phyloP scores from a whole-genome alignment of 2,113 vertebrate genomes.

The Taxidea taxus region DNA sequence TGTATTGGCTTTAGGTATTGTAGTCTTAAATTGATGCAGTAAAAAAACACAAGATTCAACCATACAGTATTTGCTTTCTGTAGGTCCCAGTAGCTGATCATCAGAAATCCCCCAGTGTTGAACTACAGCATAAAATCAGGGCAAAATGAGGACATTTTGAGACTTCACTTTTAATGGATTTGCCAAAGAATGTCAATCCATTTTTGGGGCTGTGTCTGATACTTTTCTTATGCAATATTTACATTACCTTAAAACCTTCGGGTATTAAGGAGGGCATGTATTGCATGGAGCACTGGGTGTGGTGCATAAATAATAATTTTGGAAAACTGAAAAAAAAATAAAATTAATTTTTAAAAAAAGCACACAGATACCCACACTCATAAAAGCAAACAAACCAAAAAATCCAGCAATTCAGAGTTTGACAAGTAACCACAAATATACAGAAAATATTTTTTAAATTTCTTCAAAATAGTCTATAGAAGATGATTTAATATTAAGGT shows the following conservation, averaged over 20 bases:
- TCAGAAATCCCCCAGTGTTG: background rate
- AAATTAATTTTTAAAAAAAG: too few relatives aligned
- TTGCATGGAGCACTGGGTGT: too few relatives aligned
- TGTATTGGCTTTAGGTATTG: background rate
- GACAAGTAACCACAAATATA: background rate
- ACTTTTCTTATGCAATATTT: background rate
- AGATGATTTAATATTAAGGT: background rate
- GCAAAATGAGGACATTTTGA: background rate
- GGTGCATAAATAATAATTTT: too few relatives aligned
- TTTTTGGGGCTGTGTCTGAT: background rate
- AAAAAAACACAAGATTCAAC: background rate
- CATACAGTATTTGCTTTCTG: background rate
- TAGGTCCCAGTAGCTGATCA: background rate
- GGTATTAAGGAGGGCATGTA: too few relatives aligned
- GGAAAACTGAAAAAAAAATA: too few relatives aligned
- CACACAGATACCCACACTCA: background rate
- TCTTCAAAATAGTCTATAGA: background rate
- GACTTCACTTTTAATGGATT: background rate
- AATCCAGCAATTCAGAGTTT: background rate
- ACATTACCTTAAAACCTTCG: background rate
- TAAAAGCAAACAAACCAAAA: background rate
- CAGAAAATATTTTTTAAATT: background rate
- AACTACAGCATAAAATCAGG: background rate
- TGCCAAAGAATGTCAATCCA: background rate
- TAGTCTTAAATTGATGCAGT: background rate